phyloP scores from a whole-genome alignment of 1,140 invertebrate genomes.

The Drosophila varians region DNA sequence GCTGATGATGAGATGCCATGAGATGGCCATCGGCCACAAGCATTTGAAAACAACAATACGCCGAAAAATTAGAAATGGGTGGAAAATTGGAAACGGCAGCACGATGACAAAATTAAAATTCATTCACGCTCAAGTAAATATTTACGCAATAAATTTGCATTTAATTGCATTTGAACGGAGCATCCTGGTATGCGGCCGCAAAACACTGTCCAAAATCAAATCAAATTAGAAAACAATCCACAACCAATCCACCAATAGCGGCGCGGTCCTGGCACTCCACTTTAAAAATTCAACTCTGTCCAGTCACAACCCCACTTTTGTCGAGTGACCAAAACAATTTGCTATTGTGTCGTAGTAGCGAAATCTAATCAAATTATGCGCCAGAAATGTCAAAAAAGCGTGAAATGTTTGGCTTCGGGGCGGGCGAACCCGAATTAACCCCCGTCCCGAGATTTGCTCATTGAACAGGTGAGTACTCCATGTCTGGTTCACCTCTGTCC shows the following conservation, averaged over 20 bases:
- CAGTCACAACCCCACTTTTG: not conserved
- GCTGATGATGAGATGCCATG: slow-evolving; percentile 23
- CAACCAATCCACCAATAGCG: not conserved
- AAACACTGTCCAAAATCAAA: slow-evolving; percentile 64
- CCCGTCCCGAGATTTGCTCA: not conserved
- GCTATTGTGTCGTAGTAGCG: slow-evolving; percentile 46
- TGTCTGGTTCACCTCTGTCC: slow-evolving; percentile 33
- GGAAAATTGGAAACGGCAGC: slow-evolving; percentile 10
- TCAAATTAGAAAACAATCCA: slow-evolving; percentile 71
- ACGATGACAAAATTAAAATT: slow-evolving; percentile 76
- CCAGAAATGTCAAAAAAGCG: slow-evolving; percentile 80
- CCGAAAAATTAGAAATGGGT: slow-evolving; percentile 11
- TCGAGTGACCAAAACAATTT: slow-evolving; percentile 68
- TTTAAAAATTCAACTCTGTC: slow-evolving; percentile 4
- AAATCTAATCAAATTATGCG: slow-evolving; percentile 82
- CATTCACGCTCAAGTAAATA: slow-evolving; percentile 82
- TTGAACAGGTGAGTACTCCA: slow-evolving; percentile 6
- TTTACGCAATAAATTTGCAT: slow-evolving; percentile 82
- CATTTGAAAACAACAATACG: slow-evolving; percentile 34
- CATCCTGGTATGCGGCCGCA: slow-evolving; percentile 36
- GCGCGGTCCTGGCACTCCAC: slow-evolving; percentile 8
- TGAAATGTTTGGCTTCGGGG: slow-evolving; percentile 69
- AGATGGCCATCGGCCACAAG: slow-evolving; percentile 3
- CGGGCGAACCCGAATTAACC: slow-evolving; percentile 15
- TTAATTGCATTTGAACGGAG: slow-evolving; percentile 72